These are phyloP conservation scores for Chlorospingus semifuscus DNA, from an alignment of 2,797 vertebrate genomes.

Conservation along the genomic window DNA sequence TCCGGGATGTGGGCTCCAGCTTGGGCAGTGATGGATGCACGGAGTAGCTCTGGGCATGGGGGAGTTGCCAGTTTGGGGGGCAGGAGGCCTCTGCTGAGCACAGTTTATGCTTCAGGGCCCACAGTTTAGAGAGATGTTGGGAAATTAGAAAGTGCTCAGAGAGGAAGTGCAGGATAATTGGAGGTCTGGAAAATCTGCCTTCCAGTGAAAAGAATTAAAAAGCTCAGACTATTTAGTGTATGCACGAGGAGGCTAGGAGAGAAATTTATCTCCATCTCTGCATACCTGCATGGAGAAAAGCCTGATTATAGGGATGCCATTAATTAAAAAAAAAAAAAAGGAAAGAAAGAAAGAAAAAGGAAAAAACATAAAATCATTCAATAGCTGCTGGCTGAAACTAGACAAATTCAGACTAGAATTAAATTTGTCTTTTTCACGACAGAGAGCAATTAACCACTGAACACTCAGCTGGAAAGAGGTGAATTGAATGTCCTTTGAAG, in stretches of 20 bases:
- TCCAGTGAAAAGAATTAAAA: constrained; percentile 25
- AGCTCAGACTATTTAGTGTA: neutral
- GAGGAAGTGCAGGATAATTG: neutral
- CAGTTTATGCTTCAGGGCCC: neutral
- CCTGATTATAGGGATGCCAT: neutral
- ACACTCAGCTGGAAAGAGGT: neutral
- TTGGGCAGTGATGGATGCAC: neutral
- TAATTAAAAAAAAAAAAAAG: neutral
- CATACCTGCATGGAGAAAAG: constrained; percentile 7
- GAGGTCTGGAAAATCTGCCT: constrained; percentile 36
- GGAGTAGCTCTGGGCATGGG: neutral
- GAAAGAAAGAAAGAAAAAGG: neutral
- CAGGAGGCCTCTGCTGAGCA: neutral
- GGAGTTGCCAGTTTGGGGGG: neutral
- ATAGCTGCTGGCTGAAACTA: constrained; percentile 16
- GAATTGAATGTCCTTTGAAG: neutral
- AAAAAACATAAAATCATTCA: neutral
- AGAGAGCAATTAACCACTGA: neutral
- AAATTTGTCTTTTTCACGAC: neutral
- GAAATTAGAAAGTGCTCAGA: constrained; percentile 11
- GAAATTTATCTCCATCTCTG: neutral
- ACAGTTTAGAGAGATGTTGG: neutral
- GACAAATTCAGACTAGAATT: neutral
- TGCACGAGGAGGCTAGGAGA: neutral
- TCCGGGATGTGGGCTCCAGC: neutral